Base-by-base conservation (phyloP, 1,140 invertebrate genomes). In the Zaprionus lachaisei region DNA sequence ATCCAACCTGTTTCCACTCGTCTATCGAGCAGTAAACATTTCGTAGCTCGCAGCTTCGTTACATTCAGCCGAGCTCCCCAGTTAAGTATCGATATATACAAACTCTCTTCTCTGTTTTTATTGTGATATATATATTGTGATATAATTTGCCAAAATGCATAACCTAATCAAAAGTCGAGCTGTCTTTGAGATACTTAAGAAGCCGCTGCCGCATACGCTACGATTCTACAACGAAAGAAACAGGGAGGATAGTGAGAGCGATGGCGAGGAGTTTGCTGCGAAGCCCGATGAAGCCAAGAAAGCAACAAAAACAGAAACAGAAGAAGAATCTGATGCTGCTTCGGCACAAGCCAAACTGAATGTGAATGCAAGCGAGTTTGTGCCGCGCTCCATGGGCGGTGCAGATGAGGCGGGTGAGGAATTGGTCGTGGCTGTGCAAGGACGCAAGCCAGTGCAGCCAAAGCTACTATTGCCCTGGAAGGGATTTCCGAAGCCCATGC, bases 401-500 rank as follows among this genome's bases (percentile, higher is more conserved):
- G 9, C 5, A 20, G n/a, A 55, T 12, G 34, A 12, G 5, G n/a
- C 1, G 9, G 24, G 9, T 0, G 47, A 61, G 0, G 17, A 44
- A 6, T 1, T 11, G 3, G 22, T 64, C 4, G 61, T 62, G 22
- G 1, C 15, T 0, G 1, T 69, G 20, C 44, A 58, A 7, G 51
- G 34, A 20, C 41, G 26, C 1, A 72, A 70, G 12, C 5, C 31
- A 5, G 54, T 11, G 12, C 49, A 78, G 38, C 47, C 47, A 0
- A 73, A 68, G 9, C 12, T 87, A 1, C 20, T 69, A 9, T 49
- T 84, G 55, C 83, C 84, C 2, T 87, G 83, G 83, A 84, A 84
- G 12, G 83, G 84, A 1, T 87, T 87, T 34, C 84, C 84, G 5
- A 89, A 76, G n/a, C 64, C 62, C 2, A 1, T 61, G 20, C 26